phyloP scores from a whole-genome alignment of 2,888 invertebrate species.

The Epicampocera succincta region DNA sequence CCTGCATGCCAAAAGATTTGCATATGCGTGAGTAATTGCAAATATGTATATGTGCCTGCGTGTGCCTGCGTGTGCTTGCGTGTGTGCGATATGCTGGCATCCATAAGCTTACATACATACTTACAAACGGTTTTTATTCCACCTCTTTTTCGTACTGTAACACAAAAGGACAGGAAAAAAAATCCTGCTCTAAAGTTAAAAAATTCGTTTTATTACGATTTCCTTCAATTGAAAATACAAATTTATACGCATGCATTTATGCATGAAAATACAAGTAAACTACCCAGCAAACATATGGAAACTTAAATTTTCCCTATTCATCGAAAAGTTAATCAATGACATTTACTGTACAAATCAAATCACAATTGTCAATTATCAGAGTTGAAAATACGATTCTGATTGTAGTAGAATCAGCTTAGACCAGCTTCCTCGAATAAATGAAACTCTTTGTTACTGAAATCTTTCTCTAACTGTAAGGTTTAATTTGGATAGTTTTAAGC shows the following conservation, averaged over 20 bases:
- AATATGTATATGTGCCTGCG: not conserved
- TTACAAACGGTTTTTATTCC: conserved; percentile 11
- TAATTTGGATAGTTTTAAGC: too few relatives aligned
- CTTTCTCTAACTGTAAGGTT: too few relatives aligned
- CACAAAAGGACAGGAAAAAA: conserved; percentile 18
- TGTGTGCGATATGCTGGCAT: conserved; percentile 4
- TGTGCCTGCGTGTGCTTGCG: not conserved
- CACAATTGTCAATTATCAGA: too few relatives aligned
- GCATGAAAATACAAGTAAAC: conserved; percentile 31
- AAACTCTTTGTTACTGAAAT: too few relatives aligned
- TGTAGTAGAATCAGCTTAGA: too few relatives aligned
- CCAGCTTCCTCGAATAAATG: too few relatives aligned
- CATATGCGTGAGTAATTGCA: conserved; percentile 8
- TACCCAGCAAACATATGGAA: too few relatives aligned
- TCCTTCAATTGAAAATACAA: conserved; percentile 71
- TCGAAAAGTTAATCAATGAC: too few relatives aligned
- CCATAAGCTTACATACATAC: conserved; percentile 7
- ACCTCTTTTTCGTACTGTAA: conserved; percentile 3
- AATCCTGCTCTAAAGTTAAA: conserved; percentile 46
- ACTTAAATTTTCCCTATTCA: too few relatives aligned
- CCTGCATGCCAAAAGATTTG: conserved; percentile 27
- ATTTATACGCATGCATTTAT: conserved; percentile 53
- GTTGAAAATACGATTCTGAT: too few relatives aligned
- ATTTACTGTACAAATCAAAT: too few relatives aligned
- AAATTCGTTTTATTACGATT: conserved; percentile 61